Evolutionary conservation across 1,140 invertebrate genomes (phyloP).

Genomic region (Oncopodura yosiiana): DNA sequence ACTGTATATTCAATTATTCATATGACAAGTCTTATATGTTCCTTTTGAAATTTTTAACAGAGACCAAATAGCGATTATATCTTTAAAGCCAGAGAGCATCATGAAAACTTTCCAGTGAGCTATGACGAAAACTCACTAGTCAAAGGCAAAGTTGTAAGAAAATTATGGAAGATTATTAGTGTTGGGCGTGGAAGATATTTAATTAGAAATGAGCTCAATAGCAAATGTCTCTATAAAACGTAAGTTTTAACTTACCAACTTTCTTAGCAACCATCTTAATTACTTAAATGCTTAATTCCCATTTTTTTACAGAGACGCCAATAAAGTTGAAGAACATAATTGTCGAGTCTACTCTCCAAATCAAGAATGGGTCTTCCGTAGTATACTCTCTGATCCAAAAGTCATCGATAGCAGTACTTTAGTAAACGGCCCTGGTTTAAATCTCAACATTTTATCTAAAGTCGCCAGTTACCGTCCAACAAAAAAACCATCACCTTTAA

Average conservation of each 20-base stretch:
- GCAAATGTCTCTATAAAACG: constrained; percentile 23
- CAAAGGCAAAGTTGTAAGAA: constrained; percentile 9
- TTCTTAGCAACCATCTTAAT: no score
- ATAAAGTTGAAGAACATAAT: constrained; percentile 15
- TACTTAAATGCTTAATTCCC: no score
- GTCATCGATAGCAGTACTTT: not conserved
- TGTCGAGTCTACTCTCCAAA: constrained; percentile 19
- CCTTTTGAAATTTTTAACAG: not conserved
- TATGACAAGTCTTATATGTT: no score
- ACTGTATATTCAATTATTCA: no score
- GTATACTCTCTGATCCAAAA: constrained; percentile 1
- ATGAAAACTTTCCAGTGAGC: constrained; percentile 19
- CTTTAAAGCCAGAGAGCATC: constrained; percentile 12
- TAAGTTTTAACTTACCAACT: not conserved
- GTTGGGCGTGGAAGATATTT: constrained; percentile 23
- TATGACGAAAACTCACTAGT: constrained; percentile 18
- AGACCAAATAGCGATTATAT: constrained; percentile 1
- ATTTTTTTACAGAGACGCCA: constrained; percentile 11
- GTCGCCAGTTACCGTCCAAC: constrained; percentile 8
- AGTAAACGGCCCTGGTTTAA: constrained; percentile 5
- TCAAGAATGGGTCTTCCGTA: constrained; percentile 23
- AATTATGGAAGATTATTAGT: constrained; percentile 16
- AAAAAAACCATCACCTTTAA: not conserved
- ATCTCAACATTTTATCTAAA: constrained; percentile 24
- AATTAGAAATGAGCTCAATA: constrained; percentile 2